These are phyloP conservation scores for Bradypodion pumilum DNA, from an alignment of 2,797 vertebrate species.

Conservation along the genomic window DNA sequence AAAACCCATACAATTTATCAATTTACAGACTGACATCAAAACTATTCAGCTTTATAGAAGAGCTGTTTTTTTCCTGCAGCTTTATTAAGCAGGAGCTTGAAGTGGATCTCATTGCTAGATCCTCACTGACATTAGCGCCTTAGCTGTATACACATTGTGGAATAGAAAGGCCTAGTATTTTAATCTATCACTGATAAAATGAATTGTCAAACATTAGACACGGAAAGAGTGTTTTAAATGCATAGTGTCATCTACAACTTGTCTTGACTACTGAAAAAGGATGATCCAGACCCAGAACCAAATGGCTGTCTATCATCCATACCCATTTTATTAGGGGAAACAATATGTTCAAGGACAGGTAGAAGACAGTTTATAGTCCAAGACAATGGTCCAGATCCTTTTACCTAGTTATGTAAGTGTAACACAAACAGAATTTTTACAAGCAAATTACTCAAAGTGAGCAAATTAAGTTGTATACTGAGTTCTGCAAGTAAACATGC, in stretches of 20 bases:
- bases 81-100: conserved; percentile 7
- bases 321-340: not conserved
- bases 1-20: not conserved
- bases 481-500: too few species aligned
- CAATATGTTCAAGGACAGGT: not conserved
- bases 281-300: not conserved
- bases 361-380: not conserved
- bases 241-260: conserved; percentile 42
- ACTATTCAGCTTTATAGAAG: not conserved
- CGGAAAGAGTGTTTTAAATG: conserved; percentile 19
- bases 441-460: too few species aligned
- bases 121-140: conserved; percentile 1
- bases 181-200: conserved; percentile 18
- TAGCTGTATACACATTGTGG: conserved; percentile 26
- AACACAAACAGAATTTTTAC: too few species aligned
- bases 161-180: conserved; percentile 24
- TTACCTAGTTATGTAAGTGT: too few species aligned
- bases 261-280: conserved; percentile 1
- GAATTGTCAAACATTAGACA: conserved; percentile 43
- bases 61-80: not conserved
- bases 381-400: not conserved
- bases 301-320: not conserved
- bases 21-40: not conserved
- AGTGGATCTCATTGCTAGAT: conserved; percentile 5
- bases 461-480: too few species aligned